phyloP scores from a whole-genome alignment of 2,888 invertebrate genomes.

The Microctonus aethiopoides region DNA sequence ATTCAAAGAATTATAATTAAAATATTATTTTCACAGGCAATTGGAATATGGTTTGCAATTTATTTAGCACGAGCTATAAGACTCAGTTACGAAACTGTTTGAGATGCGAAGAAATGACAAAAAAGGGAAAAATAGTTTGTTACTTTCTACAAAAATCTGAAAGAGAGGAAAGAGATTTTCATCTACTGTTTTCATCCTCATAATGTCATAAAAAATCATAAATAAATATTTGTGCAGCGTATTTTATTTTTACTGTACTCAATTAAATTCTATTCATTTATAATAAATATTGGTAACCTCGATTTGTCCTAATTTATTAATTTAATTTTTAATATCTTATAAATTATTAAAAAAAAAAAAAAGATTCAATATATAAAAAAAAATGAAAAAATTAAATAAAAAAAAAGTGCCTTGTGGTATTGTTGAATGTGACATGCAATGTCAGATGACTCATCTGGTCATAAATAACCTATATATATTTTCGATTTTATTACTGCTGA shows the following conservation, averaged over 20 bases:
- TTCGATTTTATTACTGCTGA: neutral
- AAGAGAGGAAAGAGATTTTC: no score
- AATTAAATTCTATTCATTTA: neutral
- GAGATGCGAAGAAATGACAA: conserved; percentile 14
- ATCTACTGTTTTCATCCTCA: neutral
- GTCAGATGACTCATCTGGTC: no score
- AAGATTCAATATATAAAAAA: no score
- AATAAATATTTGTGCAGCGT: neutral
- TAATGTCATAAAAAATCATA: neutral
- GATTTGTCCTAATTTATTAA: neutral
- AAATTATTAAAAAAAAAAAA: no score
- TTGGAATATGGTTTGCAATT: conserved; percentile 73
- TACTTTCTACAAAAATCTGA: no score
- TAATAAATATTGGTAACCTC: neutral
- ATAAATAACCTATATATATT: neutral
- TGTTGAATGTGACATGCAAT: no score
- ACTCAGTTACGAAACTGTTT: conserved; percentile 70
- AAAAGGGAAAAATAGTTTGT: neutral
- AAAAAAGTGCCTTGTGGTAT: no score
- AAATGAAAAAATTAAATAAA: no score
- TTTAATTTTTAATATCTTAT: neutral
- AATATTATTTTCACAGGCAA: conserved; percentile 61
- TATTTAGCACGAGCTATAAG: conserved; percentile 72
- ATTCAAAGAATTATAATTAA: neutral
- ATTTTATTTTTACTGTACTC: neutral